Conservation (phyloP, 1,140 invertebrate species). For the Rhizoglyphus robini region DNA sequence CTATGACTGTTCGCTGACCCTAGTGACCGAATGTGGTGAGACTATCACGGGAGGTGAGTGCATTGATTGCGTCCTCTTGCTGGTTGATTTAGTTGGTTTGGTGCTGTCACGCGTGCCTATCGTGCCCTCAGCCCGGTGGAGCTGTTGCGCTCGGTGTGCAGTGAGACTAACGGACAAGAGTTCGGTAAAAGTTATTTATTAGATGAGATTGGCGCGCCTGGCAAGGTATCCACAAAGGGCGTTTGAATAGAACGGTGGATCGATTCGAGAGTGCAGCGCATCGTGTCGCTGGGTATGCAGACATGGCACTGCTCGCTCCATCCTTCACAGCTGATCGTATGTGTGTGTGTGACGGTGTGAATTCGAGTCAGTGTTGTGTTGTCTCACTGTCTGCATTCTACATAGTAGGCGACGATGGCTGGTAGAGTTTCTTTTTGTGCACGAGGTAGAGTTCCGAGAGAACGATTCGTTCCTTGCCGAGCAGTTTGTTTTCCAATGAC, state of each 20-base stretch:
- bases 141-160: too few species aligned
- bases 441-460: constrained; percentile 65
- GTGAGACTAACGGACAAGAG: too few species aligned
- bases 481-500: constrained; percentile 28
- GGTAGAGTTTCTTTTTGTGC: constrained; percentile 71
- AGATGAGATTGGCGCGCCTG: too few species aligned
- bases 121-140: too few species aligned
- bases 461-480: constrained; percentile 62
- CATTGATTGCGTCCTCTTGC: too few species aligned
- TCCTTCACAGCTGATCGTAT: background rate
- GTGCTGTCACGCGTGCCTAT: too few species aligned
- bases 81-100: background rate
- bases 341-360: background rate
- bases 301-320: too few species aligned
- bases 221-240: too few species aligned
- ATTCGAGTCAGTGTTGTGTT: background rate
- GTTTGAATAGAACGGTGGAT: too few species aligned
- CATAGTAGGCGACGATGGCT: constrained; percentile 29
- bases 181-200: too few species aligned
- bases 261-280: too few species aligned
- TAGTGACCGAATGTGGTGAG: background rate
- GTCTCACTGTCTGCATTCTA: background rate
- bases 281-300: too few species aligned
- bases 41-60: background rate
- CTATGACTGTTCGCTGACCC: background rate